Conservation (phyloP, 53 echinoderm and acorn worm genomes). For the Crossaster papposus region DNA sequence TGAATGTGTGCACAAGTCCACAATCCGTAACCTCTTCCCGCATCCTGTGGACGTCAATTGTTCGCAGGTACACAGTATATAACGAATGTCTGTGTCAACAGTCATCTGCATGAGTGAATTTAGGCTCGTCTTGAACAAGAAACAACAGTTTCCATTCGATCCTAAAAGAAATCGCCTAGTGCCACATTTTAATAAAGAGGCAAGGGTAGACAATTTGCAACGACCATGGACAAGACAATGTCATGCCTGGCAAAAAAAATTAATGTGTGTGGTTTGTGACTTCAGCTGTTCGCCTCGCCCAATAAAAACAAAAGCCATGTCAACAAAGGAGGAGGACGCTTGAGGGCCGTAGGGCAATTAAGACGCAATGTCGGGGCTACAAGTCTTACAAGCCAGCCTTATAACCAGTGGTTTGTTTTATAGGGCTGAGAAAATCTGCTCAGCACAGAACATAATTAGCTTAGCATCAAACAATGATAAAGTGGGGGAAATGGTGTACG, state of each 20-base stretch:
- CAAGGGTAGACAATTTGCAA: neutral
- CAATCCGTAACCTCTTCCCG: too few species aligned
- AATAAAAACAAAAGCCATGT: constrained; percentile 25
- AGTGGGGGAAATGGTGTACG: too few species aligned
- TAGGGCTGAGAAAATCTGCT: too few species aligned
- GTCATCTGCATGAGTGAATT: neutral
- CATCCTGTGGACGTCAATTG: too few species aligned
- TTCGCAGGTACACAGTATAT: neutral
- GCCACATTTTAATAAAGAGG: neutral
- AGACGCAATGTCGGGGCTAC: neutral
- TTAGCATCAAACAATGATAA: too few species aligned
- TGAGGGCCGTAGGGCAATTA: constrained; percentile 26
- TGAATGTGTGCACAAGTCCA: too few species aligned
- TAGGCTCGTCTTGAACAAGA: neutral
- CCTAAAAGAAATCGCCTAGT: neutral
- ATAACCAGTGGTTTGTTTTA: neutral
- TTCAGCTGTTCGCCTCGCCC: constrained; percentile 1
- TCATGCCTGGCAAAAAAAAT: neutral
- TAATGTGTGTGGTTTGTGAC: neutral
- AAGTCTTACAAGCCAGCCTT: neutral
- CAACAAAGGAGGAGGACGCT: constrained; percentile 10
- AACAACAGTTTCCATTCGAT: neutral
- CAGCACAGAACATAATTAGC: too few species aligned
- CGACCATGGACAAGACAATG: neutral
- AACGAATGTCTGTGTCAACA: neutral